Conservation (phyloP, 2,888 invertebrate genomes). For the Tipula unca region DNA sequence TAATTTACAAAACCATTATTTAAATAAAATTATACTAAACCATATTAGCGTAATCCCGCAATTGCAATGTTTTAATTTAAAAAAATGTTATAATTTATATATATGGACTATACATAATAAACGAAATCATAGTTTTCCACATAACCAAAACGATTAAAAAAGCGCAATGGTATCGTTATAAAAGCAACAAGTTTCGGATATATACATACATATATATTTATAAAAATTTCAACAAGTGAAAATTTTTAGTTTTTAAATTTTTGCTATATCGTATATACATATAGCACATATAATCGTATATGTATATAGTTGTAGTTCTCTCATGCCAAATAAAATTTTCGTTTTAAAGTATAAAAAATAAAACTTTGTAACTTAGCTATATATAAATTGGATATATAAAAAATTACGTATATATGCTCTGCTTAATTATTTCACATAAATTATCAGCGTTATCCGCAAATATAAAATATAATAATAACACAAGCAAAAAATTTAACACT, state of each 20-base stretch:
- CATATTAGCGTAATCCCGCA: background rate
- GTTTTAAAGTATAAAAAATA: background rate
- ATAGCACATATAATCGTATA: background rate
- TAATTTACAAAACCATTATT: background rate
- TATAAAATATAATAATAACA: too few relatives aligned
- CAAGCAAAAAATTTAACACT: background rate
- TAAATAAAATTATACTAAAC: background rate
- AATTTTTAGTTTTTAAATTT: background rate
- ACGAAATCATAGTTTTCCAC: background rate
- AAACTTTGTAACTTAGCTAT: background rate
- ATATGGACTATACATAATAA: background rate
- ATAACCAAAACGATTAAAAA: constrained; percentile 1
- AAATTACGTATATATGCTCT: background rate
- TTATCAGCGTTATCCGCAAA: background rate
- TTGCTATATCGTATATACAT: background rate
- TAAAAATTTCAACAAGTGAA: background rate
- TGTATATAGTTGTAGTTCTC: background rate
- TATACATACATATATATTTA: background rate
- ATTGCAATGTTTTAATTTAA: background rate
- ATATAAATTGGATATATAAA: background rate
- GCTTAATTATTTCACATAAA: background rate
- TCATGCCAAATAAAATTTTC: background rate
- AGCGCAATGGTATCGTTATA: background rate
- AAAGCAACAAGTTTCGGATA: background rate
- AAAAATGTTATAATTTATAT: background rate